Percentiles rank a stretch among this genome's conserved stretches.
These are phyloP conservation scores for Lagorchestes hirsutus DNA, from an alignment of 2,797 vertebrate species.

Conservation along the genomic window DNA sequence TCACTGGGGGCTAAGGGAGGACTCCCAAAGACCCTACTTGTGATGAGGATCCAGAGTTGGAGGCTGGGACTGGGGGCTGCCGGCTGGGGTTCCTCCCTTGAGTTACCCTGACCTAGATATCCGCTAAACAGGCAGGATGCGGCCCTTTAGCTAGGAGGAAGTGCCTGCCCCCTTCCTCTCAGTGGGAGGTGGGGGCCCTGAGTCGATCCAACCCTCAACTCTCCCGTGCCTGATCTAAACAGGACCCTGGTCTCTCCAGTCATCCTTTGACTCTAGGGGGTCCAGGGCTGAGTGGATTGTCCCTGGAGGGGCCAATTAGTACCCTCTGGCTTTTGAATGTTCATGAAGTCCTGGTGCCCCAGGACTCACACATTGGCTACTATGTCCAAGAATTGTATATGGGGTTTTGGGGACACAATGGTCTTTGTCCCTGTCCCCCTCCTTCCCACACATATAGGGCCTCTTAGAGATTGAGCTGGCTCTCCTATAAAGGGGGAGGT, in stretches of 20 bases:
- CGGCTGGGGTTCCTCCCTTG: too few species aligned
- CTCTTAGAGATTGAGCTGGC: neutral
- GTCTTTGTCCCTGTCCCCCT: neutral
- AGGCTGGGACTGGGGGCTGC: neutral
- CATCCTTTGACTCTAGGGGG: neutral
- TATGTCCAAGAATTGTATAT: neutral
- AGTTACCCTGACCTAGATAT: conserved; percentile 51
- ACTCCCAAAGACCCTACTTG: neutral
- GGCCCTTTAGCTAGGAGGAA: conserved; percentile 63
- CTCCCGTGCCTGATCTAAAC: neutral
- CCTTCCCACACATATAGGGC: neutral
- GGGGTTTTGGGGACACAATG: neutral
- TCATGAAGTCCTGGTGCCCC: neutral
- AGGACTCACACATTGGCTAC: neutral
- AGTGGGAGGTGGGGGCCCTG: neutral
- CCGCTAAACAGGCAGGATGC: neutral
- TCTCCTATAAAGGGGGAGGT: neutral
- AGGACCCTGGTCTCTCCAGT: neutral
- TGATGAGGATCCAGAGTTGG: neutral
- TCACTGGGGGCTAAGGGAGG: neutral
- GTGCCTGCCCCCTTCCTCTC: neutral
- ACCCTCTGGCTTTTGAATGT: neutral
- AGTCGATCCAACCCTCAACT: neutral
- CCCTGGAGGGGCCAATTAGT: neutral
- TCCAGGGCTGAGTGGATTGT: neutral